Base-by-base conservation (phyloP, 2,888 invertebrate species). In the Lycaena phlaeas region DNA sequence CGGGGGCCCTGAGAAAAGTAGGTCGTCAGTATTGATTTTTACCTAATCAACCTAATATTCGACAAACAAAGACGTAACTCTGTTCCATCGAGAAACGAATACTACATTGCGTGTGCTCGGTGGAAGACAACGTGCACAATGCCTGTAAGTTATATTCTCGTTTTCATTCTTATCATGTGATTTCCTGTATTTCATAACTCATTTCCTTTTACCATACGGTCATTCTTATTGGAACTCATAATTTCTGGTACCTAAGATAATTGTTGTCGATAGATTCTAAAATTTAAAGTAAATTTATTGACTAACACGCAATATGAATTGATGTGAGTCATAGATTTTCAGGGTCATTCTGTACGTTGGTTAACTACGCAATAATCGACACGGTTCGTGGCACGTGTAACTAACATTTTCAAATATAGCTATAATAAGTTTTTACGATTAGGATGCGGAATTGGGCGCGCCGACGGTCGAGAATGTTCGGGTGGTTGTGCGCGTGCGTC, bases 401-500 rank as follows among this genome's bases (percentile, higher is more conserved):
- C 18, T n/a, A 40, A 37, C 27, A 31, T 29, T 46, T 36, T 38
- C 27, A 37, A 38, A 26, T 36, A 12, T 17, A 22, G 41, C 30
- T 44, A 41, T 38, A 29, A 39, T 40, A 50, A 46, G 46, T 46
- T 53, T 49, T 44, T 49, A 40, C 36, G 46, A 44, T 39, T 38
- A 87, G 87, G 87, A 87, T 49, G 85, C 77, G 27, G 75, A 85
- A 48, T 49, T 78, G 27, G 65, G 73, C 27, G 75, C 84, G 12
- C 87, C 90, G 10, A 91, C 92, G 55, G 88, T 92, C 45, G 98
- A 98, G 81, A 98, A 97, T 88, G 98, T 99, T 29, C 90, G 95
- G 37, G 99, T 99, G 38, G 96, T 97, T 43, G 96, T 99, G 10
- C 87, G 99, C 39, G 93, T 97, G 50, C 90, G 99, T 37, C 99